Evolutionary conservation across 2,113 vertebrate genomes (phyloP).

Genomic region (Hystrix cristata): DNA sequence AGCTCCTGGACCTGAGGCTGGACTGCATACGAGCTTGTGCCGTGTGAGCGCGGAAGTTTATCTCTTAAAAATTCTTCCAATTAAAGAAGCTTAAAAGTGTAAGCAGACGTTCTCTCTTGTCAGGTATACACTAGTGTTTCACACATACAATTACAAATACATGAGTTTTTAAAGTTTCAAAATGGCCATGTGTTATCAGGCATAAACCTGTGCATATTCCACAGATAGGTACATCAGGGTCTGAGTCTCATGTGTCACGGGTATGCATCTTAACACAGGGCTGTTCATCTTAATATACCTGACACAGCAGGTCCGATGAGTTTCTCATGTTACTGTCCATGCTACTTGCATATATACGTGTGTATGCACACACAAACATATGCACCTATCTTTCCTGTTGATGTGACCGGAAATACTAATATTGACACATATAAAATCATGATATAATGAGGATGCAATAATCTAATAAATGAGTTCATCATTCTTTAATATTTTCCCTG

Average conservation of each 20-base stretch:
- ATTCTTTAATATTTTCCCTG: conserved; percentile 18
- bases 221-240: neutral
- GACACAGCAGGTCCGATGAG: neutral
- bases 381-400: neutral
- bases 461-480: neutral
- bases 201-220: neutral
- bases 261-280: neutral
- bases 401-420: conserved; percentile 9
- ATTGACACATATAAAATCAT: neutral
- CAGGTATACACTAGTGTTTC: neutral
- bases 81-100: conserved; percentile 15
- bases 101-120: neutral
- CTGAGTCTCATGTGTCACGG: neutral
- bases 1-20: neutral
- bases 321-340: neutral
- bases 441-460: neutral
- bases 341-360: neutral
- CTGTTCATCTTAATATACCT: neutral
- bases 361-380: neutral
- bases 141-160: neutral
- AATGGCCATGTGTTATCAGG: neutral
- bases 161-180: neutral
- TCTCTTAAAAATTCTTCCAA: neutral
- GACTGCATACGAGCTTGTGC: neutral
- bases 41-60: neutral